Conservation (phyloP, 2,113 vertebrate species). For the Dipodomys stephensi region DNA sequence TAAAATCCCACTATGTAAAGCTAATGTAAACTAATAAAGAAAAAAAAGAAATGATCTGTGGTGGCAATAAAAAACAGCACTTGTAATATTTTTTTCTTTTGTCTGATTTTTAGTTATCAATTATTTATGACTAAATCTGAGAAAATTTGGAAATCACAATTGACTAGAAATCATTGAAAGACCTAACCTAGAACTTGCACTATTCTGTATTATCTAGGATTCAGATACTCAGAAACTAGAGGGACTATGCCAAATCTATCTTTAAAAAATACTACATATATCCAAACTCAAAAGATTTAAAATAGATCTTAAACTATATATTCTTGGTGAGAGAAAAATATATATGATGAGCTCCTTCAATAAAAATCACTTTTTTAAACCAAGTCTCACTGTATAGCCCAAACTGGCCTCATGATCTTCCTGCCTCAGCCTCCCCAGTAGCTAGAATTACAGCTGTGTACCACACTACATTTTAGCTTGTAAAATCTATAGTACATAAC, state of each 20-base stretch:
- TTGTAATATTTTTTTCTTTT: background rate
- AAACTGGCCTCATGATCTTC: background rate
- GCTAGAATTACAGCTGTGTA: background rate
- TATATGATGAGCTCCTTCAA: background rate
- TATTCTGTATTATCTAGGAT: background rate
- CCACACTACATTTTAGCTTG: constrained; percentile 31
- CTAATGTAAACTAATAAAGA: too few species aligned
- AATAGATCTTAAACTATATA: background rate
- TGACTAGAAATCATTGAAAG: background rate
- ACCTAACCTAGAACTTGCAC: background rate
- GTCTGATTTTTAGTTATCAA: background rate
- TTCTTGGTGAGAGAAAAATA: background rate
- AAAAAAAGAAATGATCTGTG: background rate
- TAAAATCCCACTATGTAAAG: too few species aligned
- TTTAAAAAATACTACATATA: background rate
- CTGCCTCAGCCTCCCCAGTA: background rate
- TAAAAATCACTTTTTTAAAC: background rate
- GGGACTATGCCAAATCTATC: background rate
- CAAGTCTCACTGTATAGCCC: background rate
- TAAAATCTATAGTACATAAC: background rate
- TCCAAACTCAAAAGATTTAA: background rate
- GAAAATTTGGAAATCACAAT: constrained; percentile 11
- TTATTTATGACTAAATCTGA: constrained; percentile 32
- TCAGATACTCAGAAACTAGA: background rate
- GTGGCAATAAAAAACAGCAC: background rate